Evolutionary conservation across 2,113 vertebrate genomes (phyloP).

Genomic region (Pseudois nayaur): DNA sequence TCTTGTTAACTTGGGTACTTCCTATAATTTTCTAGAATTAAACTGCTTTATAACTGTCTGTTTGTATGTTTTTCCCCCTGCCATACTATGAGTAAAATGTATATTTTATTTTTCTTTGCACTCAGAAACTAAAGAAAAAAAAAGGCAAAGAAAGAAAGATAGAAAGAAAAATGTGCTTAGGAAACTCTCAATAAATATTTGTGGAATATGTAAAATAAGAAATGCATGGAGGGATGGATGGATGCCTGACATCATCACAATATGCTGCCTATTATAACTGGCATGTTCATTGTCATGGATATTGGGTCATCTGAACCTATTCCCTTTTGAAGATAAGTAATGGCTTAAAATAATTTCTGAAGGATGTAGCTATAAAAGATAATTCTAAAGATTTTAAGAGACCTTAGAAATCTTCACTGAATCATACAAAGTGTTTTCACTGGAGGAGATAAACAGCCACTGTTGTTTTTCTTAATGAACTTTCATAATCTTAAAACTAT

Average conservation of each 20-base stretch:
- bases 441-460: not conserved
- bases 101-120: not conserved
- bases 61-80: not conserved
- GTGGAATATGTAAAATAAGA: not conserved
- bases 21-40: not conserved
- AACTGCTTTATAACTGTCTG: not conserved
- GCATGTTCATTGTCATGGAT: not conserved
- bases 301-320: too few species aligned
- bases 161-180: not conserved
- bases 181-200: not conserved
- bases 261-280: not conserved
- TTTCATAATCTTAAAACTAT: not conserved
- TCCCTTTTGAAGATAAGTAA: not conserved
- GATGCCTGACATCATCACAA: not conserved
- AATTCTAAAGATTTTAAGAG: not conserved
- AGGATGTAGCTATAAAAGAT: not conserved
- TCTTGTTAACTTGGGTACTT: not conserved
- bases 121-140: not conserved
- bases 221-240: not conserved
- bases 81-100: not conserved
- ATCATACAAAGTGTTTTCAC: not conserved
- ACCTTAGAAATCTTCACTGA: not conserved
- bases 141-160: not conserved
- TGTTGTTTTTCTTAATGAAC: not conserved
- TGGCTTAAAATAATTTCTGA: not conserved